Base-by-base conservation (phyloP, 2,113 vertebrate species). In the Agelaius phoeniceus region DNA sequence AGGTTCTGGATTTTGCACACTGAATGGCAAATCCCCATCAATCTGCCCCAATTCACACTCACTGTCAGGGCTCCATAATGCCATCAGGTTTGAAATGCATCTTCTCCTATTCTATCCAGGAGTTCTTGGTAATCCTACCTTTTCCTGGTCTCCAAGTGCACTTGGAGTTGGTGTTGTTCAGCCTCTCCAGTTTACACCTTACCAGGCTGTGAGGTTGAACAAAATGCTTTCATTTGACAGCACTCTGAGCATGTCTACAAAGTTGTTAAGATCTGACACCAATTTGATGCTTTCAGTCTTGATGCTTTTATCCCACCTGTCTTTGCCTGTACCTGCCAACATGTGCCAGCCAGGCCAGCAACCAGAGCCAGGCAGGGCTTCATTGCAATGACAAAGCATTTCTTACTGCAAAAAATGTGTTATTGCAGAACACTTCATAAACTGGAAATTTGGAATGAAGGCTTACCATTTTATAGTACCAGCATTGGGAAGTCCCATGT, bases 391-490 rank as follows among this genome's bases (percentile, higher is more conserved):
- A 77, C 65, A 72, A 44, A 71, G 76, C 82, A 18, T 73, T 87
- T 90, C 83, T 58, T 67, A 22, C 72, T 73, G 30, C 8, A 75
- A 52, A 73, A 54, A 11, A 58, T 21, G 12, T 7, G 12, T 74
- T 80, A 58, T 24, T 83, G 68, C 76, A 93, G 76, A 90, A 67
- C 85, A 30, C 72, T 94, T 90, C 20, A 15, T 66, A 68, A 90
- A 74, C 57, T 48, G 33, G 30, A 80, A 21, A 93, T 75, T 14
- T 51, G 52, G 61, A 92, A 93, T 75, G 52, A 81, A 88, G 72
- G 22, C 65, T 72, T 59, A 54, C 30, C 4, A 2, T 84, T 95
- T 84, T 57, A 71, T 48, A 67, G 75, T 33, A 18, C 48, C 44
- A n/a, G 30, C 28, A 28, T 27, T 13, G 55, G 75, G 76, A 90